A percentile compares a stretch with the other conserved stretches of the same genome.
Conservation (phyloP, 2,113 vertebrate species). For the Neotoma lepida region DNA sequence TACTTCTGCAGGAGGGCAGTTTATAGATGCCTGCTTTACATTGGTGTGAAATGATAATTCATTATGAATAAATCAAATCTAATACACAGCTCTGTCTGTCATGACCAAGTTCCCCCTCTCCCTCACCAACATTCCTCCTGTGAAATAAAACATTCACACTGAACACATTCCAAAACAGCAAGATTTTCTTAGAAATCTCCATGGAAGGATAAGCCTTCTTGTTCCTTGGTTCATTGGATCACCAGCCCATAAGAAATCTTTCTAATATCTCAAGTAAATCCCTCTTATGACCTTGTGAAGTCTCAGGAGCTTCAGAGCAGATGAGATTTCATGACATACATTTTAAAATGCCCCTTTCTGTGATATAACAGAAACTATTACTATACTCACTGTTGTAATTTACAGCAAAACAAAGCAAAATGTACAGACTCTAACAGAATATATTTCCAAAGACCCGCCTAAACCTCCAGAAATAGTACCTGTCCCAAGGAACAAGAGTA, state of each 20-base stretch:
- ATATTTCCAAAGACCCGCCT: background rate
- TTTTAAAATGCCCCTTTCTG: background rate
- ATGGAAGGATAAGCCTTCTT: background rate
- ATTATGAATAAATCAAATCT: constrained; percentile 51
- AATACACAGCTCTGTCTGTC: constrained; percentile 9
- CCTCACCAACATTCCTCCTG: constrained; percentile 2
- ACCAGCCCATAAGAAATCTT: background rate
- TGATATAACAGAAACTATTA: background rate
- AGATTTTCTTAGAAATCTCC: constrained; percentile 27
- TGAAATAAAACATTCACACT: background rate
- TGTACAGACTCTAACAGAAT: background rate
- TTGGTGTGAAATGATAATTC: constrained; percentile 43
- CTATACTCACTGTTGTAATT: background rate
- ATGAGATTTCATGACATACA: background rate
- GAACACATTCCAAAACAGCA: background rate
- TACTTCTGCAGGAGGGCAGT: constrained; percentile 66
- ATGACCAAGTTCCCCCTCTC: background rate
- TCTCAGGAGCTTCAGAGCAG: background rate
- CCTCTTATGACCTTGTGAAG: background rate
- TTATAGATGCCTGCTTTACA: constrained; percentile 62
- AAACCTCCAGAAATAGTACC: background rate
- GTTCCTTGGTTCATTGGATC: background rate
- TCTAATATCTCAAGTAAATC: constrained; percentile 4
- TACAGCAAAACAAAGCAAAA: background rate
- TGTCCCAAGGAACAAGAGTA: background rate